Evolutionary conservation across 2,113 vertebrate genomes (phyloP).

Genomic region (Stercorarius parasiticus): DNA sequence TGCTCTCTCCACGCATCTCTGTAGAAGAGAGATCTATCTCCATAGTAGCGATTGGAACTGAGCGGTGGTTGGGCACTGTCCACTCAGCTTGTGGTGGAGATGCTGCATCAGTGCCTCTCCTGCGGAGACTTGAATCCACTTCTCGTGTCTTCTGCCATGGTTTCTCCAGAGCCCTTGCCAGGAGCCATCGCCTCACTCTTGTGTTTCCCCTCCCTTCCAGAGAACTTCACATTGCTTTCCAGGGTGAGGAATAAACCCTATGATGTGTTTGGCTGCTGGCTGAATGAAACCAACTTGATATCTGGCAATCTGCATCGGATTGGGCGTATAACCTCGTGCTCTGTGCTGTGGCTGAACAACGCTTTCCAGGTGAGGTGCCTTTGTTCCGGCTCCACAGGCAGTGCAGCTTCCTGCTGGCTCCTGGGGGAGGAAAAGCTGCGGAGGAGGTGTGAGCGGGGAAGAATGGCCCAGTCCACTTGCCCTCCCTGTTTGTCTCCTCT

Average conservation of each 20-base stretch:
- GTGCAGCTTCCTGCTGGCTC: background rate
- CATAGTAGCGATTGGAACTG: background rate
- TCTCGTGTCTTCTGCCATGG: fast-evolving
- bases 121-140: background rate
- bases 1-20: background rate
- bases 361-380: constrained; percentile 88
- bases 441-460: background rate
- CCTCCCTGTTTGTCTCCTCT: constrained; percentile 16
- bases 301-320: constrained; percentile 97
- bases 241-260: constrained; percentile 97
- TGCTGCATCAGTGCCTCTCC: background rate
- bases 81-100: background rate
- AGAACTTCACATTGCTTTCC: constrained; percentile 89
- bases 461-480: background rate
- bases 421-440: background rate
- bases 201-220: constrained; percentile 62
- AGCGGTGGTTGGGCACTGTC: background rate
- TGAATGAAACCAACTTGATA: constrained; percentile 94
- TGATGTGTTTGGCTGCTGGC: constrained; percentile 97
- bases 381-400: background rate
- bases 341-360: constrained; percentile 96
- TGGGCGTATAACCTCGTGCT: constrained; percentile 93
- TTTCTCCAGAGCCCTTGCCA: background rate
- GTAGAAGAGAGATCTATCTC: background rate
- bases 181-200: background rate